Conservation (phyloP, 2,888 invertebrate species). For the Achlya flavicornis region DNA sequence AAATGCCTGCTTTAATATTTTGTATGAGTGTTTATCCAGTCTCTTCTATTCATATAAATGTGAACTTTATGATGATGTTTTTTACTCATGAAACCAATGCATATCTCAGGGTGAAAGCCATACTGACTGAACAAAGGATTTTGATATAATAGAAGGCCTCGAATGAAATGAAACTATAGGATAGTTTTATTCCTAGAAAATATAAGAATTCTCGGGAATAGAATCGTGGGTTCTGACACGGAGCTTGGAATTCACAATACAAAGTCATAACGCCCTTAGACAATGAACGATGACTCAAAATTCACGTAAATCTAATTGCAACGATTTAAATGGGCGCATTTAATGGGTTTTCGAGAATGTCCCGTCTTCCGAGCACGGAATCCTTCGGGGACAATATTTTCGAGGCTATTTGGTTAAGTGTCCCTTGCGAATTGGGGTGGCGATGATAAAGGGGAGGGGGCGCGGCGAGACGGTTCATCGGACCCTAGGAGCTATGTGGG, state of each 20-base stretch:
- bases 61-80: no score
- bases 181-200: no score
- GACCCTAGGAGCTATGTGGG: slow-evolving; percentile 51
- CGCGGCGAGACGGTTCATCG: slow-evolving; percentile 72
- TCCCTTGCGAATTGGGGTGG: slow-evolving; percentile 35
- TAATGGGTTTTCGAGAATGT: slow-evolving; percentile 1
- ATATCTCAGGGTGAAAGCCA: no score
- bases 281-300: background rate
- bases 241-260: background rate
- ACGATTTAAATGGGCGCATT: background rate
- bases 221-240: no score
- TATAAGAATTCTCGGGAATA: no score
- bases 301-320: background rate
- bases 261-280: background rate
- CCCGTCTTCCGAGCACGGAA: slow-evolving; percentile 1
- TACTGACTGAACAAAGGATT: no score
- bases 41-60: no score
- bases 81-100: no score
- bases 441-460: slow-evolving; percentile 32
- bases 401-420: slow-evolving; percentile 35
- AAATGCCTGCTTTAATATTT: no score
- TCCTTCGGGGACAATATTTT: slow-evolving; percentile 30
- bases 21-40: no score
- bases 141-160: no score
- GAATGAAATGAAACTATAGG: no score